Base-by-base conservation (phyloP, 37 sponge, comb jelly and placozoan genomes). In the Bolinopsis microptera region DNA sequence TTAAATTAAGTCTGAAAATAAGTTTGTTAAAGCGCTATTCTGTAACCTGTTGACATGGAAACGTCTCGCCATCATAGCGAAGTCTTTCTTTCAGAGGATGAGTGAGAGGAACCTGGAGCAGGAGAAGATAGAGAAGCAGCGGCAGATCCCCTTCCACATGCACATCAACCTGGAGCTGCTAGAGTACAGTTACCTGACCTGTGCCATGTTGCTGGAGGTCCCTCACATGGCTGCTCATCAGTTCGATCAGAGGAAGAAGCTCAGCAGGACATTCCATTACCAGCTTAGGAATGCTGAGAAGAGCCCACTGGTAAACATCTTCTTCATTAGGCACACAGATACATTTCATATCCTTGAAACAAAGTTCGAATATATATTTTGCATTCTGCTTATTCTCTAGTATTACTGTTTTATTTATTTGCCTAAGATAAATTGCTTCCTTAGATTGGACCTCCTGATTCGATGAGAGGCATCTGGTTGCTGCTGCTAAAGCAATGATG, bases 151-250 rank as follows among this genome's bases (percentile, higher is more conserved):
- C 32, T 99, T 97, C 94, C 99, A 99, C 95, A 96, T 96, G 96
- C 99, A 99, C 95, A 97, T 99, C 83, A 97, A 96, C 95, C 93
- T 97, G 76, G 99, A 99, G 96, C 96, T 99, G 80, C 95, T 99
- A 95, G 99, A 99, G 96, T 97, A 97, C 93, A 97, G 97, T 39
- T 99, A 99, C 93, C 95, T 99, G 69, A 96, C 97, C 0, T 96
- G 97, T 23, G 97, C 99, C 76, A 99, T 99, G 99, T 94, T 99
- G 33, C 93, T 96, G 38, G 99, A 99, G 94, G 95, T 99, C 9
- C 99, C 99, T 0, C 96, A 97, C 94, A 97, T 99, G 96, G 96
- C 99, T 37, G 94, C 95, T 94, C 67, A 68, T 95, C 28, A 36
- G 35, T 31, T 67, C 83, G 95, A 96, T 8, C 69, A 96, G 76